Evolutionary conservation across 1,140 invertebrate species (phyloP), one percentile per base, ranked within the genome.

Genomic region (Drosophila mojavensis): DNA sequence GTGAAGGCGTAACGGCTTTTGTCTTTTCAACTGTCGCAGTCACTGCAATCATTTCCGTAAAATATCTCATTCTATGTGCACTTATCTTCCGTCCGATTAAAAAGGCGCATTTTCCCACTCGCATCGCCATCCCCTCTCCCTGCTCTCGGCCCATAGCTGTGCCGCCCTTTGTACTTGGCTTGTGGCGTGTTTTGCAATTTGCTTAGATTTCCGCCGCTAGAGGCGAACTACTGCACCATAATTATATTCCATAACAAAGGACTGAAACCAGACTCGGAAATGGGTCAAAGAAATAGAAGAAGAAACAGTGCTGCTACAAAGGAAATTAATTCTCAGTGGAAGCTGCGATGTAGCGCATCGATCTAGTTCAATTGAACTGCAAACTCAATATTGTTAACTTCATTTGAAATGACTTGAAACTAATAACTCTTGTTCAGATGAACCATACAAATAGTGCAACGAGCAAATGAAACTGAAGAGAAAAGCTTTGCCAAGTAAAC

Each of bases 171-270:
- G 75, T 53, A 28, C 60, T 65, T 58, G 47, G 75, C 41, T 69
- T 62, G 76, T 79, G 77, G 72, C 69, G 67, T 79, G 62, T 68
- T 64, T 60, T 79, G 55, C 79, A 75, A 51, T 81, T 78, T 76
- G 65, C 78, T 77, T 80, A 62, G 78, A 79, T 79, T 76, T 71
- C 78, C 61, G 71, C 28, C 41, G 50, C 61, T 58, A 11, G 45
- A 28, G 51, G 47, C 65, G 47, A 24, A 24, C 20, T 26, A 9
- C 64, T 59, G 47, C 33, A 43, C 36, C n/a, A 68, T 67, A 67
- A 66, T 66, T 66, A 62, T 33, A 54, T 39, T 64, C 33, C 17
- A 36, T 15, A 20, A 56, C 51, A 56, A 55, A 30, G 26, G 47
- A 15, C 54, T 20, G 39, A 28, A 47, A 36, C 65, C 48, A 43